Conservation (phyloP, 1,140 invertebrate genomes). For the Microplitis mediator region DNA sequence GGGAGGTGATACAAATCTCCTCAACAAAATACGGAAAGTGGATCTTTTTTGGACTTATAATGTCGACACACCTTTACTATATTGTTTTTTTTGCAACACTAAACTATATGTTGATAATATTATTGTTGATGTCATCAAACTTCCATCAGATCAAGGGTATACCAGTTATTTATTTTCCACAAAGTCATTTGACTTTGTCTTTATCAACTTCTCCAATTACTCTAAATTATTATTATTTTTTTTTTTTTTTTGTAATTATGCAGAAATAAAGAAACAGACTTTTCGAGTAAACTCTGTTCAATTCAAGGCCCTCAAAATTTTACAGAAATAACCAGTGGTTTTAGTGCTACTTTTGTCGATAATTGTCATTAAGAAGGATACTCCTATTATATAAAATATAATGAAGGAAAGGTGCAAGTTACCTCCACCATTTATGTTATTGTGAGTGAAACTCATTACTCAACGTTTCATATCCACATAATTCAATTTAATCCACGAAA, state of each 20-base stretch:
- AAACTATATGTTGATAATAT: slow-evolving; percentile 78
- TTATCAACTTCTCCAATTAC: neutral
- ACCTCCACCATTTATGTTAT: too few species aligned
- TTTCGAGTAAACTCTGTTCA: slow-evolving; percentile 74
- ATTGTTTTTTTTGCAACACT: slow-evolving; percentile 83
- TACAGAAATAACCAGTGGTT: slow-evolving; percentile 76
- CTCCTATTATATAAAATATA: neutral
- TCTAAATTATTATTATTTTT: neutral
- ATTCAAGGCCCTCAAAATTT: slow-evolving; percentile 70
- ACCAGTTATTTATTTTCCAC: slow-evolving; percentile 37
- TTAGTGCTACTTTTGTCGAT: slow-evolving; percentile 75
- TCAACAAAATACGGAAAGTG: slow-evolving; percentile 71
- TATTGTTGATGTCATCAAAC: slow-evolving; percentile 74
- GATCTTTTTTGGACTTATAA: slow-evolving; percentile 83
- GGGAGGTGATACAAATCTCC: slow-evolving; percentile 71
- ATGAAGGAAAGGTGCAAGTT: too few species aligned
- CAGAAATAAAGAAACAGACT: slow-evolving; percentile 75
- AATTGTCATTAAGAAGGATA: slow-evolving; percentile 67
- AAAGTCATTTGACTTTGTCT: slow-evolving; percentile 1
- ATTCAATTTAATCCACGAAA: too few species aligned
- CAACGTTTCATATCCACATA: too few species aligned
- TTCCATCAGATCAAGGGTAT: slow-evolving; percentile 73
- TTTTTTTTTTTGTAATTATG: slow-evolving; percentile 25
- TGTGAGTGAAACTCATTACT: too few species aligned
- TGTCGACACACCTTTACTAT: slow-evolving; percentile 80